Percentiles rank a stretch among this genome's conserved stretches.
Conservation (phyloP, 2,797 vertebrate species). For the Sebastes matsubarae region DNA sequence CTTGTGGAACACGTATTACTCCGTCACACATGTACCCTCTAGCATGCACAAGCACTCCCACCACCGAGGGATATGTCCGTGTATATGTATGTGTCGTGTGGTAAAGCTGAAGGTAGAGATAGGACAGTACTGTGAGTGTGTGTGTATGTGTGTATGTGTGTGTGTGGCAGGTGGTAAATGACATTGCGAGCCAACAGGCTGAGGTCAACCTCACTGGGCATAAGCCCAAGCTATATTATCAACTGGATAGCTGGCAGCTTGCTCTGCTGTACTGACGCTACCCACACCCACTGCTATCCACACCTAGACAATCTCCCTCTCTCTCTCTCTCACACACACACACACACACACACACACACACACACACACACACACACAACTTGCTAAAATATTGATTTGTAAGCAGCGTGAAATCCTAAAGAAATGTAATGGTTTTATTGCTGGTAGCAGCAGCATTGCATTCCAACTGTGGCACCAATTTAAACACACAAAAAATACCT, state of each 20-base stretch:
- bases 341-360: constrained; percentile 2
- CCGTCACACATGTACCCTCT: constrained; percentile 29
- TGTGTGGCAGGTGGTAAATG: constrained; percentile 68
- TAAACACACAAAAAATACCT: constrained; percentile 7
- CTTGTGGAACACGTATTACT: constrained; percentile 60
- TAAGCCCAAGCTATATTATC: constrained; percentile 75
- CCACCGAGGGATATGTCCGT: constrained; percentile 24
- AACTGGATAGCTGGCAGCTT: constrained; percentile 65
- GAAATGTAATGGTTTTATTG: constrained; percentile 46
- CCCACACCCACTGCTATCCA: constrained; percentile 48
- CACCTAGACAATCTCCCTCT: constrained; percentile 13
- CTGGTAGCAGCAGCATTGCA: constrained; percentile 7
- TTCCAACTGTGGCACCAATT: constrained; percentile 12
- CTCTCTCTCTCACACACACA: background rate
- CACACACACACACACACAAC: constrained; percentile 9
- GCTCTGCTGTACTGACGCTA: constrained; percentile 55
- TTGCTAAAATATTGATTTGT: constrained; percentile 60
- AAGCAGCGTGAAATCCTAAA: constrained; percentile 42
- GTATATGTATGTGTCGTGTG: constrained; percentile 18
- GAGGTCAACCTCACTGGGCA: constrained; percentile 79
- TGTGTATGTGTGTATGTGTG: constrained; percentile 27
- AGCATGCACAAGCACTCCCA: constrained; percentile 33
- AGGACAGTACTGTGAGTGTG: background rate
- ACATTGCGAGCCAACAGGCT: constrained; percentile 77
- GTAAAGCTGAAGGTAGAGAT: constrained; percentile 24